phyloP scores from a whole-genome alignment of 2,797 vertebrate genomes.

The Sebastes variabilis region DNA sequence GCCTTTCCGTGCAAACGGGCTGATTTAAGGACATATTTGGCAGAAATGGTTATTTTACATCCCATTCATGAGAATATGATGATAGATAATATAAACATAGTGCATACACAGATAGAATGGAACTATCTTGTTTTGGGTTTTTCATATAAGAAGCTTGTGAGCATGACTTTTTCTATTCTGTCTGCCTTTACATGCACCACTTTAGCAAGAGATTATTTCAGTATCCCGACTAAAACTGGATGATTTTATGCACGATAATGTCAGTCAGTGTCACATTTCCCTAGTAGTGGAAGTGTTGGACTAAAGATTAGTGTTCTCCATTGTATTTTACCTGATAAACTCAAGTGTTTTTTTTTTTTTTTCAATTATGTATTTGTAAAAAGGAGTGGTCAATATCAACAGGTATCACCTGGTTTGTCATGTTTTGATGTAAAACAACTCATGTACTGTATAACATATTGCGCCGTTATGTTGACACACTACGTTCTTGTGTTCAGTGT shows the following conservation, averaged over 20 bases:
- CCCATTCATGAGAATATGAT: neutral
- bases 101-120: neutral
- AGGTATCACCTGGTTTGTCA: constrained; percentile 9
- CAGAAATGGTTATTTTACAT: constrained; percentile 10
- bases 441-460: constrained; percentile 41
- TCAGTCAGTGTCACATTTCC: neutral
- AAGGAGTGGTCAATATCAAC: constrained; percentile 2
- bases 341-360: neutral
- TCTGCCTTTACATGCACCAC: constrained; percentile 57
- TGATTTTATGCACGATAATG: neutral
- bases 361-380: constrained; percentile 24
- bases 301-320: constrained; percentile 6
- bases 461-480: neutral
- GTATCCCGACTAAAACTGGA: neutral
- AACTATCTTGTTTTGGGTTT: neutral
- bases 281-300: constrained; percentile 3
- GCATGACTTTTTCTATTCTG: constrained; percentile 11
- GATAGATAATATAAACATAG: neutral
- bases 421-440: constrained; percentile 45
- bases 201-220: constrained; percentile 25
- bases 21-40: constrained; percentile 8
- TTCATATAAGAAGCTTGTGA: constrained; percentile 22
- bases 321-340: constrained; percentile 17
- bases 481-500: neutral
- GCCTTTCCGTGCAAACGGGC: too few relatives aligned